Base-by-base conservation (phyloP, 1,140 invertebrate species). In the Pristionchus pacificus region DNA sequence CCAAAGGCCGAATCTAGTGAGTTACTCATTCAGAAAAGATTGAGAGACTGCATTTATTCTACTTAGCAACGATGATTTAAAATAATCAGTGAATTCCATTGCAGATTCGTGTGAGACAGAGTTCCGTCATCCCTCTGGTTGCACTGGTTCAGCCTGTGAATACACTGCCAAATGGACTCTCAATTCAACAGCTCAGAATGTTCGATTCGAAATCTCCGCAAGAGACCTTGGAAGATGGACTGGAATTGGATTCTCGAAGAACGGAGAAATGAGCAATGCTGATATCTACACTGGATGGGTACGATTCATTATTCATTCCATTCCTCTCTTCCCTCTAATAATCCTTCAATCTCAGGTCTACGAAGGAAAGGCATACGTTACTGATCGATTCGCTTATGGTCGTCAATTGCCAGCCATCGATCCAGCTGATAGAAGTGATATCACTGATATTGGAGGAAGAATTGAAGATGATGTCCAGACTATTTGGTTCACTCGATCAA, bases 11-110 rank as follows among this genome's bases (percentile, higher is more conserved):
- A 49, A 49, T 49, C 38, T 49, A 6, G 38, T 49, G 6, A 49
- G 38, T 49, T 49, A 10, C 38, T 19, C 19, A 10, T 49, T n/a
- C n/a, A n/a, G n/a, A n/a, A n/a, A n/a, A n/a, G n/a, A n/a, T n/a
- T n/a, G n/a, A n/a, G n/a, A n/a, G n/a, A n/a, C n/a, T 49, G 38
- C 38, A 6, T 49, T 49, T 49, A 6, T 49, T 49, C 38, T 49
- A 10, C 38, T 10, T 49, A 10, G n/a, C n/a, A n/a, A n/a, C n/a
- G n/a, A n/a, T n/a, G n/a, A n/a, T n/a, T n/a, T n/a, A n/a, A n/a
- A n/a, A n/a, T n/a, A n/a, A n/a, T n/a, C 91, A 86, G 90, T 27
- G 58, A 58, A 6, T 49, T 49, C 19, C 6, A 49, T 49, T 49
- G 38, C 19, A 49, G 38, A 49, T 49, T 49, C 38, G 3, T 84